A percentile compares a stretch with the other conserved stretches of the same genome.
phyloP scores from a whole-genome alignment of 2,888 invertebrate genomes.

The Rhingia campestris region DNA sequence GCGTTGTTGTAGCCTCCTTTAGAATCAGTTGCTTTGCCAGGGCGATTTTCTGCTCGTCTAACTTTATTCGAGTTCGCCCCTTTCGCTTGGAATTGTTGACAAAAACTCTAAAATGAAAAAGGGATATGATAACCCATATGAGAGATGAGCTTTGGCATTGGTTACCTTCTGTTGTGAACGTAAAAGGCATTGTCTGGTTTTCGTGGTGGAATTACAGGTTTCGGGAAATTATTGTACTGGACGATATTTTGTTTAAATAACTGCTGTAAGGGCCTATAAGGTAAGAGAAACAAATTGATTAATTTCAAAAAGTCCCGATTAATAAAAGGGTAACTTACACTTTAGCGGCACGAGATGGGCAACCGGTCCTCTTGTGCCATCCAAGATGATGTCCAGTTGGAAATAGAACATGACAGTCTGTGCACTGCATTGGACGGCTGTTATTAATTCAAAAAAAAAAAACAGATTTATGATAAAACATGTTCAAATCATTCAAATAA shows the following conservation, averaged over 20 bases:
- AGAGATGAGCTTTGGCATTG: background rate
- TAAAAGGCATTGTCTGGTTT: conserved; percentile 80
- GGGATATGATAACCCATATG: conserved; percentile 14
- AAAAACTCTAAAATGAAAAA: conserved; percentile 45
- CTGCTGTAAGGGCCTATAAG: conserved; percentile 80
- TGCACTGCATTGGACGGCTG: conserved; percentile 82
- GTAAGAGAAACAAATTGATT: background rate
- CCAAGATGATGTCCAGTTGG: conserved; percentile 82
- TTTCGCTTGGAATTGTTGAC: conserved; percentile 79
- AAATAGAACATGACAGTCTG: conserved; percentile 81
- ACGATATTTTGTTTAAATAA: conserved; percentile 82
- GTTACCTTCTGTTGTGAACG: conserved; percentile 80
- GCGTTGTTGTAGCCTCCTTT: conserved; percentile 81
- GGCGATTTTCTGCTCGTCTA: conserved; percentile 81
- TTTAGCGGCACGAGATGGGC: conserved; percentile 81
- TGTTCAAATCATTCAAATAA: too few relatives aligned
- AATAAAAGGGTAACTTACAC: conserved; percentile 76
- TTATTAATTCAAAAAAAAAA: background rate
- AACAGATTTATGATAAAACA: background rate
- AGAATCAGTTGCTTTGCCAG: conserved; percentile 81
- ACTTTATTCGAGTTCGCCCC: conserved; percentile 81
- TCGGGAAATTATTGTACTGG: conserved; percentile 81
- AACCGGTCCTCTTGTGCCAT: conserved; percentile 82
- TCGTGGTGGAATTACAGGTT: conserved; percentile 76
- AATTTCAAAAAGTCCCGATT: background rate